These are phyloP conservation scores for Yoshiicerus persimilis DNA, from an alignment of 1,140 invertebrate genomes.

Conservation along the genomic window DNA sequence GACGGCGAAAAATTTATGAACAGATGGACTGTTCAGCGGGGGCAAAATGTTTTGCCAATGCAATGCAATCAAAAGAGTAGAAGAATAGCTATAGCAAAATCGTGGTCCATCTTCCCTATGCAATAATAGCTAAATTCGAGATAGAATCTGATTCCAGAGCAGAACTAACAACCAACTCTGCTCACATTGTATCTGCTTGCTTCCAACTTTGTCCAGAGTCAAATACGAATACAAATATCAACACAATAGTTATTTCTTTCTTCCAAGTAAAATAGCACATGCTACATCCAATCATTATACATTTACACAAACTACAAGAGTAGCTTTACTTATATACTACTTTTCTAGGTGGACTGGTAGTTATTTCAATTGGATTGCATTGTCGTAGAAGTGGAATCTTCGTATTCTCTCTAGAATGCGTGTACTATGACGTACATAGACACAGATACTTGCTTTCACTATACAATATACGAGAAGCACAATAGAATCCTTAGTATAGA, in stretches of 20 bases:
- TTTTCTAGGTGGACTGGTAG: background rate
- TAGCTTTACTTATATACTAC: background rate
- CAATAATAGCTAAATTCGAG: background rate
- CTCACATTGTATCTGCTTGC: background rate
- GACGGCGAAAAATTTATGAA: slow-evolving; percentile 25
- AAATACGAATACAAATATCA: background rate
- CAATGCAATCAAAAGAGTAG: background rate
- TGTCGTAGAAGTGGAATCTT: background rate
- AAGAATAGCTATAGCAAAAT: slow-evolving; percentile 24
- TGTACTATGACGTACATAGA: background rate
- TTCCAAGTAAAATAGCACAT: background rate
- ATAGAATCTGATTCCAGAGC: background rate
- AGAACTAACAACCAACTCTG: background rate
- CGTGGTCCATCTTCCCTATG: background rate
- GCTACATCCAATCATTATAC: background rate
- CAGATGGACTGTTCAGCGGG: slow-evolving; percentile 11
- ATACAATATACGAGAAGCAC: background rate
- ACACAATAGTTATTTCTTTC: background rate
- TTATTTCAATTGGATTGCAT: slow-evolving; percentile 16
- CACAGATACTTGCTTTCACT: background rate
- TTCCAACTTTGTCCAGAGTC: background rate
- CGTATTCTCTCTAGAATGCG: background rate
- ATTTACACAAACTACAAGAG: background rate
- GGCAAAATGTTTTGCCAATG: background rate
- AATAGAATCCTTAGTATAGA: slow-evolving; percentile 6